Base-by-base conservation (phyloP, 1,140 invertebrate genomes). In the Andrena cerasifolii region DNA sequence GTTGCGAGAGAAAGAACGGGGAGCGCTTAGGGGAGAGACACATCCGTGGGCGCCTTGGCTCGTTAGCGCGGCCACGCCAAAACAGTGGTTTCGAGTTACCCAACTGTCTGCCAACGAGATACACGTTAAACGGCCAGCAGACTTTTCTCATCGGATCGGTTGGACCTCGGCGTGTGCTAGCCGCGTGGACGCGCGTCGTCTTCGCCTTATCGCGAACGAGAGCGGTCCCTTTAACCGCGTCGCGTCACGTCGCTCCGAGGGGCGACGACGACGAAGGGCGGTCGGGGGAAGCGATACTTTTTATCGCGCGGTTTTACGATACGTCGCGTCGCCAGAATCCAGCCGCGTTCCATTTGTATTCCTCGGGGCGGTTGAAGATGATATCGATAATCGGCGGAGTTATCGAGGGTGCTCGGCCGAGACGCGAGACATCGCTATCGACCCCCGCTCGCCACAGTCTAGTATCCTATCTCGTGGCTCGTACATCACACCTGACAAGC, bases 401-500 rank as follows among this genome's bases (percentile, higher is more conserved):
- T 56, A 56, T 68, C 49, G 33, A 26, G 16, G 65, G 45, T n/a
- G 26, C 2, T 33, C n/a, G n/a, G n/a, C n/a, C 65, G 65, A 10
- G 47, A 33, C 24, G n/a, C 53, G 67, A 28, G 67, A 58, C 53
- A 4, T 18, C 31, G 56, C 7, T 58, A n/a, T 31, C 28, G 18
- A 18, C 24, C 49, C 67, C 36, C 3, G 16, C 5, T 58, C 54
- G 54, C 56, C 31, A 33, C 26, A 1, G 16, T n/a, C 33, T 58
- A 10, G 28, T 58, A 58, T 58, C 56, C 28, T 68, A 58, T 72
- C 70, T 72, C 56, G 12, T 61, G 5, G 26, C 43, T 62, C 70
- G 70, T 72, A 62, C 16, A 61, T 72, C 70, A 72, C n/a, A n/a
- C 54, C 43, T 49, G 70, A 62, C 70, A 72, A 61, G n/a, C 49